Evolutionary conservation across 2,888 invertebrate genomes (phyloP).

Genomic region (Lepeophtheirus nordmannii): DNA sequence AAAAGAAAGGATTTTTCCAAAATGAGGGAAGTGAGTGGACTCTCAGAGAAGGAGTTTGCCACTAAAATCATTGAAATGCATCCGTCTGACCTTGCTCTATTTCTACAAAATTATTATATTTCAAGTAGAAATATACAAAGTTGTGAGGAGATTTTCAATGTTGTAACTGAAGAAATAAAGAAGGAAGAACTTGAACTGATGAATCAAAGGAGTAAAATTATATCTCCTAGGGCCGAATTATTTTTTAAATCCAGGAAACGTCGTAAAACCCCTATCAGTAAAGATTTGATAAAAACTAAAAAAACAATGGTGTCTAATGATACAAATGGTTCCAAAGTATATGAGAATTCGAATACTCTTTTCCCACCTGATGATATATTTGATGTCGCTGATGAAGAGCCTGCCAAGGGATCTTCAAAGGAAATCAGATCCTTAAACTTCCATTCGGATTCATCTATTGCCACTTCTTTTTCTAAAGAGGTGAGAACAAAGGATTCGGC

Average conservation of each 20-base stretch:
- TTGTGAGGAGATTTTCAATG: neutral
- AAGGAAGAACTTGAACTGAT: neutral
- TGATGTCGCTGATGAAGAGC: neutral
- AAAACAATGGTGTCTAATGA: neutral
- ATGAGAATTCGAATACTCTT: neutral
- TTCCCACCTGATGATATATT: neutral
- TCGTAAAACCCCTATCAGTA: neutral
- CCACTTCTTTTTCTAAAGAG: too few relatives aligned
- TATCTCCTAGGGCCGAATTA: neutral
- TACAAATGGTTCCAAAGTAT: neutral
- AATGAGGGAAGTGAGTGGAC: neutral
- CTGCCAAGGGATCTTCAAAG: neutral
- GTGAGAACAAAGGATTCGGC: too few relatives aligned
- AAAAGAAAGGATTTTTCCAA: constrained; percentile 4
- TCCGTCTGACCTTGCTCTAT: neutral
- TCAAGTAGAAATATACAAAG: neutral
- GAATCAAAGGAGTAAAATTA: neutral
- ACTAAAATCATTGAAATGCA: constrained; percentile 9
- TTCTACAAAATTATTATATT: constrained; percentile 24
- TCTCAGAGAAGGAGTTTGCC: constrained; percentile 14
- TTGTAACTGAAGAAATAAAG: neutral
- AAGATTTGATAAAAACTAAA: neutral
- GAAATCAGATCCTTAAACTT: too few relatives aligned
- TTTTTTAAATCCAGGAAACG: neutral
- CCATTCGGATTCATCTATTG: too few relatives aligned